These are phyloP conservation scores for Phenganax marumi DNA, from an alignment of 92 coral and sea anemone genomes.

Conservation along the genomic window DNA sequence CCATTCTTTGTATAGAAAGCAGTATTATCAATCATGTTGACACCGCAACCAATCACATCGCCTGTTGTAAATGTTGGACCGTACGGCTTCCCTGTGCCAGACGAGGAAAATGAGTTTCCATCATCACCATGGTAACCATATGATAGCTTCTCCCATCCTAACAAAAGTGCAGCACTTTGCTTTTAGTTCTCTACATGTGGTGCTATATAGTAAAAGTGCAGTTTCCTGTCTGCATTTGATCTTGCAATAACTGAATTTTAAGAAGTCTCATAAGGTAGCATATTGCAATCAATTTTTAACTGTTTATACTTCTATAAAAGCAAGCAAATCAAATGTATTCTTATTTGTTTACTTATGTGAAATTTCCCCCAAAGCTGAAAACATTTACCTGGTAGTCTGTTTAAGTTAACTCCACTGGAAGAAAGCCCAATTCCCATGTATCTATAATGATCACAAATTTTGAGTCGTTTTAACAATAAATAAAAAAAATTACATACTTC, in stretches of 20 bases:
- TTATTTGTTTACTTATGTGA: background rate
- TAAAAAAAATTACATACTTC: too few relatives aligned
- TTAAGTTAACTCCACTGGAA: constrained; percentile 92
- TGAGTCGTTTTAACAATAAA: background rate
- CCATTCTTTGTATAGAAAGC: constrained; percentile 99
- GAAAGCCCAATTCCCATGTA: constrained; percentile 98
- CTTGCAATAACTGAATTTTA: too few relatives aligned
- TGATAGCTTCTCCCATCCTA: constrained; percentile 97
- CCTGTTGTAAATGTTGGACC: constrained; percentile 99
- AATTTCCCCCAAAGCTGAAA: background rate
- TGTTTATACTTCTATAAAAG: too few relatives aligned
- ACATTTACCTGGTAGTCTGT: constrained; percentile 78
- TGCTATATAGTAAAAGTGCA: too few relatives aligned
- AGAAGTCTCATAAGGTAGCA: too few relatives aligned
- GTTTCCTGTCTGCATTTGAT: too few relatives aligned
- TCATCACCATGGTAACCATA: constrained; percentile 99
- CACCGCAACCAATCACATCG: constrained; percentile 95
- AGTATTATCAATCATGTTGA: constrained; percentile 87
- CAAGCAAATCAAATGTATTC: too few relatives aligned
- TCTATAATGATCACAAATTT: constrained; percentile 37
- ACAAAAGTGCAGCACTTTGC: background rate
- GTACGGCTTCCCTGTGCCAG: constrained; percentile 97
- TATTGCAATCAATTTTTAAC: background rate
- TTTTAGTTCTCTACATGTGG: background rate
- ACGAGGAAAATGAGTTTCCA: constrained; percentile 97